Evolutionary conservation across 2,888 invertebrate species (phyloP).

Genomic region (Nomada fabriciana): DNA sequence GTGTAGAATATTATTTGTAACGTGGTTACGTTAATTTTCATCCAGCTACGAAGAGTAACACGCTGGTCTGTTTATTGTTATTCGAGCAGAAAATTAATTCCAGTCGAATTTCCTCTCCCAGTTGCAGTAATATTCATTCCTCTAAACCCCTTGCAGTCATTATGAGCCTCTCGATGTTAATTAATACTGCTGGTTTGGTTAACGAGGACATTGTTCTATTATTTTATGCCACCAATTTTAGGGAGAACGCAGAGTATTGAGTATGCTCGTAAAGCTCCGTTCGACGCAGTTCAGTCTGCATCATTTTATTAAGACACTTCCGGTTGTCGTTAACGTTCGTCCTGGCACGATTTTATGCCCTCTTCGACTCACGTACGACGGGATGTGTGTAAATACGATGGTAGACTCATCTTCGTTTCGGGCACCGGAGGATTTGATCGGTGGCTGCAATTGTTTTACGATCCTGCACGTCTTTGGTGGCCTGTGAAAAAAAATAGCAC

Average conservation of each 20-base stretch:
- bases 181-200: no score
- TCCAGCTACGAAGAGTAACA: no score
- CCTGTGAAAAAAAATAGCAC: not conserved
- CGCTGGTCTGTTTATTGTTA: no score
- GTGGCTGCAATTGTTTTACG: conserved; percentile 5
- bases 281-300: not conserved
- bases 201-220: not conserved
- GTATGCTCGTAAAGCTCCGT: not conserved
- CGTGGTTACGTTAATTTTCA: no score
- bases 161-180: no score
- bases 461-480: not conserved
- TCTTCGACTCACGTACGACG: not conserved
- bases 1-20: no score
- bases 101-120: no score
- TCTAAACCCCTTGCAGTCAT: no score
- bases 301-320: conserved; percentile 20
- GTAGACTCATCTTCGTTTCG: not conserved
- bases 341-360: not conserved
- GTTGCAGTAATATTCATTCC: no score
- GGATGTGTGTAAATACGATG: not conserved
- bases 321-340: not conserved
- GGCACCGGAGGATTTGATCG: not conserved
- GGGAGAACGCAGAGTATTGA: not conserved
- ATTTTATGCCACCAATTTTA: not conserved
- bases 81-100: no score